phyloP scores from a whole-genome alignment of 1,140 invertebrate species.

The Octopus bimaculoides region DNA sequence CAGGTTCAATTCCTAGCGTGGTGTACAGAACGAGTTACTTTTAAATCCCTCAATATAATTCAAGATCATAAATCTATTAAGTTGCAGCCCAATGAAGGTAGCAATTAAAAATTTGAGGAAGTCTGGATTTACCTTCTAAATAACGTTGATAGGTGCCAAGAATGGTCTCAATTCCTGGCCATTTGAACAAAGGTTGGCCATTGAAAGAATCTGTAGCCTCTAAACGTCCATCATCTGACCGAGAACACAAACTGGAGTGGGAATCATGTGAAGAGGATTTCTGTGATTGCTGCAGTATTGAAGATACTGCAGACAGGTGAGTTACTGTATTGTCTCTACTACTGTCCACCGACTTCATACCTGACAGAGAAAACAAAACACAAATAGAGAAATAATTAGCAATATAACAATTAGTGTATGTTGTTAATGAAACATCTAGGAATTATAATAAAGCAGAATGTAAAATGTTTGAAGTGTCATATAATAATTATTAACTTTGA shows the following conservation, averaged over 20 bases:
- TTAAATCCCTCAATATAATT: neutral
- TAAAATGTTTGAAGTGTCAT: too few relatives aligned
- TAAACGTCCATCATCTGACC: neutral
- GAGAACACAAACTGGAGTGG: neutral
- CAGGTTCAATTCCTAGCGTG: neutral
- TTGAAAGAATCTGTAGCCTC: neutral
- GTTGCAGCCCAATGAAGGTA: neutral
- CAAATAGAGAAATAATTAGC: neutral
- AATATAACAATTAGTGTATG: too few relatives aligned
- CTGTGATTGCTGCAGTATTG: neutral
- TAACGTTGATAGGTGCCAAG: slow-evolving; percentile 56
- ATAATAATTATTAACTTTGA: too few relatives aligned
- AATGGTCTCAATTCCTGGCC: slow-evolving; percentile 53
- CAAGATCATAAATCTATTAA: neutral
- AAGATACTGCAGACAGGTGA: neutral
- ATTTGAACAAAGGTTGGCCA: slow-evolving; percentile 21
- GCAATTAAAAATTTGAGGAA: neutral
- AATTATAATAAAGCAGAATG: too few relatives aligned
- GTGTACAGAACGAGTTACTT: neutral
- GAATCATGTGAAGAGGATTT: neutral
- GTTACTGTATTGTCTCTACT: neutral
- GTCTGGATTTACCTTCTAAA: slow-evolving; percentile 45
- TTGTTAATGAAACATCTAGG: too few relatives aligned
- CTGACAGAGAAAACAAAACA: neutral
- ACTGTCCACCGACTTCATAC: neutral